Evolutionary conservation across 2,888 invertebrate genomes (phyloP).

Genomic region (Parascotia fuliginaria): DNA sequence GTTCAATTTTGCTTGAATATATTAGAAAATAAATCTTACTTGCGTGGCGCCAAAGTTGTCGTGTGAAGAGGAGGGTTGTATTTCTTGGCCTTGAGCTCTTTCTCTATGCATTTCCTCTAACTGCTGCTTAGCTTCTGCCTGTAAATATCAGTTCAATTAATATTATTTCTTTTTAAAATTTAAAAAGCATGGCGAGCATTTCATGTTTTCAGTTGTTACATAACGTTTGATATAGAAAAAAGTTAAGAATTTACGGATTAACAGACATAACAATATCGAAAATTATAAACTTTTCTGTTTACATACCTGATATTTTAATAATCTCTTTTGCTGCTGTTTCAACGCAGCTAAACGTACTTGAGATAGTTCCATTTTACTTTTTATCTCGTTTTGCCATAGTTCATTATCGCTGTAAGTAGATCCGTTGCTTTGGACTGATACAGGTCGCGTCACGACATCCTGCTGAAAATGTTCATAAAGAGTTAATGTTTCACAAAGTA

Average conservation of each 20-base stretch:
- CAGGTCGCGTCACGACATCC: slow-evolving; percentile 79
- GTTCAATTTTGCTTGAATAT: too few species aligned
- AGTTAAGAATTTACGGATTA: too few species aligned
- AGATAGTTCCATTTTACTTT: slow-evolving; percentile 87
- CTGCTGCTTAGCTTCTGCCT: slow-evolving; percentile 83
- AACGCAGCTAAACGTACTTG: slow-evolving; percentile 85
- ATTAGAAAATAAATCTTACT: too few species aligned
- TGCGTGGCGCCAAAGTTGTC: slow-evolving; percentile 70
- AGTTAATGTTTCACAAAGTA: not conserved
- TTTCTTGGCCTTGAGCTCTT: slow-evolving; percentile 67
- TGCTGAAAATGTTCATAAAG: slow-evolving; percentile 44
- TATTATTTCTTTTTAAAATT: too few species aligned
- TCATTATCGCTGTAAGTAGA: slow-evolving; percentile 83
- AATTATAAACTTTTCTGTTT: too few species aligned
- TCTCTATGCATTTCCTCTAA: slow-evolving; percentile 78
- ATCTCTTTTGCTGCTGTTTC: slow-evolving; percentile 86
- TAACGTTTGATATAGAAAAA: too few species aligned
- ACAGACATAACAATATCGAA: too few species aligned
- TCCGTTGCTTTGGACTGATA: slow-evolving; percentile 79
- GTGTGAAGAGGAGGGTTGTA: slow-evolving; percentile 69
- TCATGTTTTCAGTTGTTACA: too few species aligned
- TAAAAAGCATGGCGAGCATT: too few species aligned
- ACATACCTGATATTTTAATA: slow-evolving; percentile 78
- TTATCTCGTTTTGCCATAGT: slow-evolving; percentile 85
- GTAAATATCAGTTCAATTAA: slow-evolving; percentile 9